Base-by-base conservation (phyloP, 2,888 invertebrate genomes). In the Leptopilina drosophilae region DNA sequence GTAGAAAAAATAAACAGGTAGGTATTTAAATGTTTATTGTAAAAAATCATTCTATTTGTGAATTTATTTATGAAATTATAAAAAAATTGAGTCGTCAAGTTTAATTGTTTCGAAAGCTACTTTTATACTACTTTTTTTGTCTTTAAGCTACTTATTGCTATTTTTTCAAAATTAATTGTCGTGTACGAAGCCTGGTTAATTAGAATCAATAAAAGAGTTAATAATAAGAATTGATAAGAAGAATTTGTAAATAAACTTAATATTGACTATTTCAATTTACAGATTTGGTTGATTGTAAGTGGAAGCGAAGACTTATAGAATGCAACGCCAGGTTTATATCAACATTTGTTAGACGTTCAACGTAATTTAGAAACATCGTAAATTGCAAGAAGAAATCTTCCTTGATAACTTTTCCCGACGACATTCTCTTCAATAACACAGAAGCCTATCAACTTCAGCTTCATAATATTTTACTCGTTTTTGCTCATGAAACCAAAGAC, bases 341-440 rank as follows among this genome's bases (percentile, higher is more conserved):
- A 93, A 81, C 94, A 94, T 87, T 93, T 98, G 87, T 92, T 96
- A 83, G 94, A 94, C 85, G 94, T 94, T 77, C 94, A 95, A 42
- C 95, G 94, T 90, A 95, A 96, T 87, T 94, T 95, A 86, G 94
- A 94, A 86, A 93, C 96, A 42, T 94, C 95, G 77, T 97, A 98
- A 88, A 94, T 95, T 80, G 97, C 98, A 78, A 95, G 95, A 92
- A 96, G 97, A 82, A 98, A 98, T 93, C 93, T 98, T 87, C 98
- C 97, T 82, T 93, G 98, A n/a, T n/a, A 83, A 98, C 98, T 82
- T 98, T 98, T 93, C 98, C 98, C 78, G 98, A 98, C 90, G 98
- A 98, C 92, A 97, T 98, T 86, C 97, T 96, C 92, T 98, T 98
- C 90, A 95, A 95, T 82, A 95, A 95, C 83, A 94, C 95, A 78